Percentiles rank a stretch among this genome's conserved stretches.
Evolutionary conservation across 2,888 invertebrate species (phyloP).

Genomic region (Autographa gamma): DNA sequence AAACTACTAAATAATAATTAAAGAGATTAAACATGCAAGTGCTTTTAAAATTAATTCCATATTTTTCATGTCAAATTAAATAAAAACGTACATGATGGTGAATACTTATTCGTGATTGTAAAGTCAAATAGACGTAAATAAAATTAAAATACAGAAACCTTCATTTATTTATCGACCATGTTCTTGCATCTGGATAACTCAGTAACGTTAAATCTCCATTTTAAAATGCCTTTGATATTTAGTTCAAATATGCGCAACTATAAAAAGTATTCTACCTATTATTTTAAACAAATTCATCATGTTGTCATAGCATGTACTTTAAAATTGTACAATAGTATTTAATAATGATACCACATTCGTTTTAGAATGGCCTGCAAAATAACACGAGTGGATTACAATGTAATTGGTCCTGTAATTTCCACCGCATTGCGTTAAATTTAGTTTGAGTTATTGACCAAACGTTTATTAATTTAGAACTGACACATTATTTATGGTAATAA

Average conservation of each 20-base stretch:
- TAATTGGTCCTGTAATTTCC: constrained; percentile 69
- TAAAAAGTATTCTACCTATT: neutral
- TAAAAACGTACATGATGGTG: neutral
- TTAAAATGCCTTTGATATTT: no score
- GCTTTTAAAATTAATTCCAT: neutral
- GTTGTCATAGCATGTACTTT: neutral
- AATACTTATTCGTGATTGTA: neutral
- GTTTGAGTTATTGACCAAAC: constrained; percentile 77
- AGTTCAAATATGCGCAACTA: no score
- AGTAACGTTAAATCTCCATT: no score
- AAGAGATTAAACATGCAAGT: neutral
- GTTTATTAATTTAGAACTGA: constrained; percentile 81
- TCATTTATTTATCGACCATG: no score
- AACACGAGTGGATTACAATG: constrained; percentile 71
- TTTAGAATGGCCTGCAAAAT: constrained; percentile 24
- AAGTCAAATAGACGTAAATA: neutral
- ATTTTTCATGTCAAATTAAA: neutral
- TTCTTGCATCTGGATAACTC: no score
- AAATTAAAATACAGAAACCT: neutral
- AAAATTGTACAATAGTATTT: neutral
- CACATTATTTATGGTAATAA: constrained; percentile 78
- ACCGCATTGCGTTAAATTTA: constrained; percentile 75
- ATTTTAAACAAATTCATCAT: neutral
- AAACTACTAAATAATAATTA: neutral
- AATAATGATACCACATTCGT: constrained; percentile 10